phyloP scores from a whole-genome alignment of 2,888 invertebrate species.

The Drosophila stalkeri region DNA sequence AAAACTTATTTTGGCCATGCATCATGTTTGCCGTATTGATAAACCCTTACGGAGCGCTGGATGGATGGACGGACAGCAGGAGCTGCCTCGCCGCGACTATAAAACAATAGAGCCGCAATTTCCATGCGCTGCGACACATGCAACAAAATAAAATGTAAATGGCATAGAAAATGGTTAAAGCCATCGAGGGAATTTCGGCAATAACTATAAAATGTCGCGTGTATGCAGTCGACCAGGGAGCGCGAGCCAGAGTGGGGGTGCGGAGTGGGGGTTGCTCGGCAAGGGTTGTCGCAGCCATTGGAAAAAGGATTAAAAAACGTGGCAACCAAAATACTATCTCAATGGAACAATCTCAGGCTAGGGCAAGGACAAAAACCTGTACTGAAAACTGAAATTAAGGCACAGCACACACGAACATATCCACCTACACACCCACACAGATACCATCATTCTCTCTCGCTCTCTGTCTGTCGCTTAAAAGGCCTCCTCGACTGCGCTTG shows the following conservation, averaged over 20 bases:
- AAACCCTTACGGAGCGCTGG: constrained; percentile 28
- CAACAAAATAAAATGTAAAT: constrained; percentile 73
- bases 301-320: constrained; percentile 75
- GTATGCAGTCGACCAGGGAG: constrained; percentile 59
- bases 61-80: constrained; percentile 33
- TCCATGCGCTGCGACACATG: constrained; percentile 59
- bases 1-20: constrained; percentile 27
- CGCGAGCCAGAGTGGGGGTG: background rate
- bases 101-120: constrained; percentile 74
- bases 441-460: constrained; percentile 1
- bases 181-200: constrained; percentile 78
- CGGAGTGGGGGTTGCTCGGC: constrained; percentile 21
- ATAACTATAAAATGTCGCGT: constrained; percentile 79
- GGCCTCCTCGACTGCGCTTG: constrained; percentile 34
- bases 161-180: constrained; percentile 72
- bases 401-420: constrained; percentile 31
- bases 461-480: constrained; percentile 18
- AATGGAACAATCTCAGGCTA: constrained; percentile 74
- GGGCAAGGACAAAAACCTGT: constrained; percentile 42
- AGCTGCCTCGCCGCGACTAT: constrained; percentile 58
- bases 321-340: constrained; percentile 75
- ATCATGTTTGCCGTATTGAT: constrained; percentile 61
- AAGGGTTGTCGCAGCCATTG: constrained; percentile 58
- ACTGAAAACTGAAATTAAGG: constrained; percentile 49
- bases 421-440: constrained; percentile 8